Conservation (phyloP, 2,113 vertebrate genomes). For the Otis tarda region DNA sequence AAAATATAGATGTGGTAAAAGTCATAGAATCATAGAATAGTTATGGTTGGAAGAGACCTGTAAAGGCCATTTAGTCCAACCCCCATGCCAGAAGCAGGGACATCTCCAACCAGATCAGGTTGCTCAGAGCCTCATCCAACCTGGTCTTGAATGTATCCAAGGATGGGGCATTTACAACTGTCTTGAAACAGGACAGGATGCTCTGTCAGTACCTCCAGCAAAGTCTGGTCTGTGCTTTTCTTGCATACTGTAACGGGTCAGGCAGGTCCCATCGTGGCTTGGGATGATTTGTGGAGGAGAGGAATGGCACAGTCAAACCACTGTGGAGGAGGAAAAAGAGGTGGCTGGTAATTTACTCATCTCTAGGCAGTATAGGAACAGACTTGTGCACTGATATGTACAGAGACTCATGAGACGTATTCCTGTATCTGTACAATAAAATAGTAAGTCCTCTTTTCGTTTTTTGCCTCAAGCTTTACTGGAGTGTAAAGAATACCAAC, state of each 20-base stretch:
- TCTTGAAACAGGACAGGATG: background rate
- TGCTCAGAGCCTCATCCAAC: too few relatives aligned
- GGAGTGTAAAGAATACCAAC: background rate
- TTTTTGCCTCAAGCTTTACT: background rate
- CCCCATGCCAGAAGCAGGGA: too few relatives aligned
- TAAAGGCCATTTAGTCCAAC: too few relatives aligned
- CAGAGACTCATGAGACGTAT: background rate
- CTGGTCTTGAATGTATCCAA: too few relatives aligned
- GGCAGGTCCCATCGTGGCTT: fast-evolving
- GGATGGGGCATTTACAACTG: too few relatives aligned
- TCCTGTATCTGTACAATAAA: background rate
- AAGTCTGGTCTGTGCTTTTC: background rate
- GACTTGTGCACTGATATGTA: background rate
- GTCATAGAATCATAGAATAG: background rate
- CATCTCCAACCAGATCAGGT: too few relatives aligned
- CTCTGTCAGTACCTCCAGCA: background rate
- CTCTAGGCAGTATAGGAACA: background rate
- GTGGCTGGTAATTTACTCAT: background rate
- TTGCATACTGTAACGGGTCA: background rate
- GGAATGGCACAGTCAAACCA: background rate
- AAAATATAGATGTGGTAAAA: background rate
- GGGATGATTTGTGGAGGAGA: background rate
- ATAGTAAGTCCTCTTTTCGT: background rate
- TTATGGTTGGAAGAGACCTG: too few relatives aligned
- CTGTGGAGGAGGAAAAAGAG: background rate